Evolutionary conservation across 2,888 invertebrate genomes (phyloP), one percentile per base, ranked within the genome.

Genomic region (Clostera curtula): DNA sequence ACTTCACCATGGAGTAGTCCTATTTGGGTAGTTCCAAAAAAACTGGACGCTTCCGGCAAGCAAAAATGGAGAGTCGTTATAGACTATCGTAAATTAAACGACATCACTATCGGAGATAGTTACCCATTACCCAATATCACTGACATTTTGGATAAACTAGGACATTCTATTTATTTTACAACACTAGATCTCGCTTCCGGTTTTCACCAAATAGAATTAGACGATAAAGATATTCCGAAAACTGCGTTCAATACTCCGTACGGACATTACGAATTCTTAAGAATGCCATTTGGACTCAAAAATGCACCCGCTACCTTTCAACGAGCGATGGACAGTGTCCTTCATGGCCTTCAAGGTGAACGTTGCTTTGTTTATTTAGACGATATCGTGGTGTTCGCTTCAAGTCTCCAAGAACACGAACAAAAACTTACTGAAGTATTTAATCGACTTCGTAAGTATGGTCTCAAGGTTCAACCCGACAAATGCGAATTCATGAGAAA

Each of bases 1-100:
- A 28, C 40, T 9, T 57, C 56, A 3, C 69, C 62, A 0, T 68
- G 58, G 56, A 56, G 46, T 20, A 46, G 49, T 5, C 65, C 61
- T 1, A 47, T 65, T 2, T 62, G 61, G 42, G 34, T 67, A 15
- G 65, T 69, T 0, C 58, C 61, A 0, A 63, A 68, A 28, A 65
- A 67, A 36, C 7, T 39, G 3, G 64, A 64, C 15, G 37, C 53
- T 1, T 39, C 43, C 0, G 58, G 59, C 1, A 40, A 57, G 40
- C 15, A 25, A 11, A 67, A 63, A 40, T 66, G 12, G 6, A 19
- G 52, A 3, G 41, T 52, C 36, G 51, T 44, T 0, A 32, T 48
- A 3, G 50, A 49, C 7, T 51, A 45, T 14, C 17, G 50, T 7
- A 25, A 25, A 12, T 26, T 47, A 4, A 55, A 56, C 24, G 50